These are phyloP conservation scores for Zenarchopterus dispar DNA, from an alignment of 2,797 vertebrate genomes.

Conservation along the genomic window DNA sequence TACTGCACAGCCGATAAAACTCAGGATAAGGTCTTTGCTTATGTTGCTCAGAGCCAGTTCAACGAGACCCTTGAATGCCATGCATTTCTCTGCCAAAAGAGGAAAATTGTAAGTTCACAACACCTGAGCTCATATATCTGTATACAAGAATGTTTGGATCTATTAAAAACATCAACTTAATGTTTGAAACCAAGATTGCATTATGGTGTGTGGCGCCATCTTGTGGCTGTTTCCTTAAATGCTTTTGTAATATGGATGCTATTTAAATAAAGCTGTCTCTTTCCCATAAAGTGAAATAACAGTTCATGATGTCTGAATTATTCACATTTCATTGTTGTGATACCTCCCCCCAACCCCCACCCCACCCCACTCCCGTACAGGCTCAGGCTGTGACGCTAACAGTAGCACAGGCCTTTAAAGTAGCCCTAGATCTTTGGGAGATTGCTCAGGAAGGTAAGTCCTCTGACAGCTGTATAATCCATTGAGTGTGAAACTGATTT, in stretches of 20 bases:
- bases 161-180: background rate
- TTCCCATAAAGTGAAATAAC: background rate
- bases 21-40: slow-evolving; percentile 95
- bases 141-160: background rate
- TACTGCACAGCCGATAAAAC: slow-evolving; percentile 95
- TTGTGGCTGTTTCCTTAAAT: slow-evolving; percentile 49
- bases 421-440: slow-evolving; percentile 93
- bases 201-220: slow-evolving; percentile 59
- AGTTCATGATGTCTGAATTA: background rate
- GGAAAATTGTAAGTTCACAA: slow-evolving; percentile 88
- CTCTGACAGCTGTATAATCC: background rate
- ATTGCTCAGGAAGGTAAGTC: slow-evolving; percentile 88
- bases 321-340: background rate
- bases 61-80: slow-evolving; percentile 91
- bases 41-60: slow-evolving; percentile 90
- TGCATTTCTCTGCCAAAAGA: slow-evolving; percentile 93
- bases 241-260: too few species aligned
- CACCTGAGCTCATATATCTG: background rate
- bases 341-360: too few species aligned
- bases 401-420: slow-evolving; percentile 93
- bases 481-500: background rate
- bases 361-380: too few species aligned
- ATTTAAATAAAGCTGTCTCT: background rate
- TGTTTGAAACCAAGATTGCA: background rate
- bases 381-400: slow-evolving; percentile 93